Evolutionary conservation across 2,113 vertebrate genomes (phyloP).

Genomic region (Nyctereutes procyonoides): DNA sequence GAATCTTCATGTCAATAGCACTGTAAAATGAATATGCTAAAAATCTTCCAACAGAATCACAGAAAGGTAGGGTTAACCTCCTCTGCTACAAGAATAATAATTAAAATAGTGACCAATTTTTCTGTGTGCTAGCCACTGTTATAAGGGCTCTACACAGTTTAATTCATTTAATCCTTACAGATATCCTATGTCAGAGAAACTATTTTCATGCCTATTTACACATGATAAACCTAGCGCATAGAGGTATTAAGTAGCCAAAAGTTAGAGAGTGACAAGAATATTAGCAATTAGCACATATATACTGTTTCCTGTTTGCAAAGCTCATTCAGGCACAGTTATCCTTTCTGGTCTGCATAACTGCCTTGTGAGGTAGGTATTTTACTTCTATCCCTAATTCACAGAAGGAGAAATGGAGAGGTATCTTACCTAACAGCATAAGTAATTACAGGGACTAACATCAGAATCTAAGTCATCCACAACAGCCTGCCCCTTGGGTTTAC

Average conservation of each 20-base stretch:
- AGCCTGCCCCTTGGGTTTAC: neutral
- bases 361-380: neutral
- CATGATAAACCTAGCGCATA: neutral
- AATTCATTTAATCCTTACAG: slow-evolving; percentile 2
- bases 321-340: neutral
- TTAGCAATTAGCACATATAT: neutral
- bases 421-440: neutral
- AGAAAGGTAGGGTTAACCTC: neutral
- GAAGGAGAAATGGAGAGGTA: neutral
- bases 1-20: neutral
- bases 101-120: neutral
- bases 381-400: neutral
- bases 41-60: neutral
- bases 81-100: neutral
- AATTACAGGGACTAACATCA: neutral
- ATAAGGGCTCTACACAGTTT: neutral
- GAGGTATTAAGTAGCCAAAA: neutral
- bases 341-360: neutral
- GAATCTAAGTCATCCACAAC: neutral
- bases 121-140: neutral
- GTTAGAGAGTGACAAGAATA: neutral
- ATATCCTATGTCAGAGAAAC: neutral
- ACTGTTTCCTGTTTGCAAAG: neutral
- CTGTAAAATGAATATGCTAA: neutral
- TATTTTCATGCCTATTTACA: neutral